These are phyloP conservation scores for Rhyacophila brunnea DNA, from an alignment of 1,140 invertebrate genomes.

Conservation along the genomic window DNA sequence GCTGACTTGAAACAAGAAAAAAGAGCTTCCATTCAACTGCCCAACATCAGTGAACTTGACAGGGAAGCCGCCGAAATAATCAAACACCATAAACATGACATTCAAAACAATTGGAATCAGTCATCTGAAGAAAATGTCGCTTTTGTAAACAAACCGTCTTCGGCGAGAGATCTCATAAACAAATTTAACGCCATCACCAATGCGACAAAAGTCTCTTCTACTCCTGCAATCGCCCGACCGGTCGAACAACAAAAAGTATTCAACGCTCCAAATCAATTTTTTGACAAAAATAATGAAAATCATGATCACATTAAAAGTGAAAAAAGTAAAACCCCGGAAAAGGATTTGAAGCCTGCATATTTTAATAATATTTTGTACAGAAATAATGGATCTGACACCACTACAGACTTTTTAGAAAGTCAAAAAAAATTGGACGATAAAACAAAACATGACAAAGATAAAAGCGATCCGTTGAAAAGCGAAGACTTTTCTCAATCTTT, in stretches of 20 bases:
- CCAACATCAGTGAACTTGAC: conserved; percentile 78
- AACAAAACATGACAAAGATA: too few species aligned
- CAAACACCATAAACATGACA: conserved; percentile 40
- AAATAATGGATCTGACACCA: too few species aligned
- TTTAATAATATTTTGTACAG: too few species aligned
- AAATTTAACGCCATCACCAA: conserved; percentile 32
- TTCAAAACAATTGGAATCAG: conserved; percentile 15
- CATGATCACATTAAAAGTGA: neutral
- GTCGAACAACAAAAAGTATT: too few species aligned
- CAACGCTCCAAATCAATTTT: too few species aligned
- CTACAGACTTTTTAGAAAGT: too few species aligned
- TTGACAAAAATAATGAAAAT: too few species aligned
- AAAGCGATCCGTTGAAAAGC: too few species aligned
- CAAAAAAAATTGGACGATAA: too few species aligned
- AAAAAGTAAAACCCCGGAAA: neutral
- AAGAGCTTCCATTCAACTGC: conserved; percentile 54
- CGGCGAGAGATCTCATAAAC: conserved; percentile 29
- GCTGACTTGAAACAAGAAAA: conserved; percentile 30
- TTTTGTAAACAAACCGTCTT: conserved; percentile 20
- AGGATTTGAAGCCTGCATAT: neutral
- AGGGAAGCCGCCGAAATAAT: conserved; percentile 75
- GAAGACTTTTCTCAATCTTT: conserved; percentile 21
- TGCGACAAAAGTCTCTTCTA: neutral
- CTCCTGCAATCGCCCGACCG: neutral
- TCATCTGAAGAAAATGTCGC: neutral